phyloP scores from a whole-genome alignment of 1,140 invertebrate genomes.

The Drosophila sturtevanti region DNA sequence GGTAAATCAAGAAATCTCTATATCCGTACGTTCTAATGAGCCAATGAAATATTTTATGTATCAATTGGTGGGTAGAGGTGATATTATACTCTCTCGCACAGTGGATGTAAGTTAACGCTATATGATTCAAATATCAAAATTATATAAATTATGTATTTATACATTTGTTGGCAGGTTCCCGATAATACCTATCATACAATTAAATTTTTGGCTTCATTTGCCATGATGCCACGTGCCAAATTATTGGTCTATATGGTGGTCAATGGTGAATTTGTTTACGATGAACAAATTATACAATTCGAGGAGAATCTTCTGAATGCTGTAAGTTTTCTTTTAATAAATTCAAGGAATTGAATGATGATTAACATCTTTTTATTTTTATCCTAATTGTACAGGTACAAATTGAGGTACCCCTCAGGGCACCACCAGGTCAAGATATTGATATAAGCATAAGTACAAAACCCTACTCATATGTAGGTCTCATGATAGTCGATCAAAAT shows the following conservation, averaged over 20 bases:
- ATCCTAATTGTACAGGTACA: conserved; percentile 49
- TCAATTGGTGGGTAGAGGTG: conserved; percentile 93
- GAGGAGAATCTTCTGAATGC: conserved; percentile 91
- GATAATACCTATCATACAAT: conserved; percentile 82
- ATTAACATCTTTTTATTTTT: neutral
- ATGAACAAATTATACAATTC: conserved; percentile 91
- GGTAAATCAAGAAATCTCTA: conserved; percentile 90
- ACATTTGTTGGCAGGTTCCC: conserved; percentile 38
- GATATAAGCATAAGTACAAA: conserved; percentile 90
- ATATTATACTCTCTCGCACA: conserved; percentile 89
- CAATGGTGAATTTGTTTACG: conserved; percentile 92
- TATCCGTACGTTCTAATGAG: conserved; percentile 92
- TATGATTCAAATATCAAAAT: no score
- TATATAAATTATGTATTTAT: no score
- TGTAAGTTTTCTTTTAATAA: conserved; percentile 60
- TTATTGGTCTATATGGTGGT: conserved; percentile 91
- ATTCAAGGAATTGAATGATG: conserved; percentile 52
- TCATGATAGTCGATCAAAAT: conserved; percentile 95
- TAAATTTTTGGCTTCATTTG: conserved; percentile 88
- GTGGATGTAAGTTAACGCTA: conserved; percentile 84
- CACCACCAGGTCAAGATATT: conserved; percentile 88
- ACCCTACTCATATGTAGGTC: conserved; percentile 93
- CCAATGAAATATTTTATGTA: conserved; percentile 91
- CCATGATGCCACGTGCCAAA: conserved; percentile 93
- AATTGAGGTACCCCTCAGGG: conserved; percentile 84